phyloP scores from a whole-genome alignment of 1,140 invertebrate genomes.

The Anthonomus grandis region DNA sequence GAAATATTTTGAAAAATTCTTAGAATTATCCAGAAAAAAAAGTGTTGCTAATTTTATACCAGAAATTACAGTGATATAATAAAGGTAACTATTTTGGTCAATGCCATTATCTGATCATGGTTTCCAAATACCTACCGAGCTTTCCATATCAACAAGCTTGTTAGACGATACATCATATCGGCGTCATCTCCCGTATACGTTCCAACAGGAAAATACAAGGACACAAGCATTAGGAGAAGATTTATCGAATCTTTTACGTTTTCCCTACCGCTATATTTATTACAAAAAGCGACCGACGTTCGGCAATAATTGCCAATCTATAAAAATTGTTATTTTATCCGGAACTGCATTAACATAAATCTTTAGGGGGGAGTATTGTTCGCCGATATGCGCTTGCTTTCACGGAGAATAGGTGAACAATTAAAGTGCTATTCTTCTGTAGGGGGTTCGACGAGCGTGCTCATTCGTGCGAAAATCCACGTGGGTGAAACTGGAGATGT shows the following conservation, averaged over 20 bases:
- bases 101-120: no score
- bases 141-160: no score
- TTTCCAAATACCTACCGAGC: no score
- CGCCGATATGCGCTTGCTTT: constrained; percentile 9
- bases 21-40: no score
- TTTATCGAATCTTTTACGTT: constrained; percentile 6
- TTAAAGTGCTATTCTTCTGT: constrained; percentile 38
- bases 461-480: constrained; percentile 25
- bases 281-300: constrained; percentile 24
- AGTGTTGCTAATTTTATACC: no score
- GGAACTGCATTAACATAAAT: constrained; percentile 32
- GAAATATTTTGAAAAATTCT: no score
- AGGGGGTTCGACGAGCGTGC: constrained; percentile 35
- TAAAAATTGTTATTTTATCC: constrained; percentile 34
- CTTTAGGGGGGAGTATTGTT: constrained; percentile 25
- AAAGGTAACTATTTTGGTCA: no score
- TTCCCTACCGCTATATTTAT: constrained; percentile 18
- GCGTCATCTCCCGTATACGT: no score
- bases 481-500: constrained; percentile 11
- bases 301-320: constrained; percentile 24
- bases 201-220: constrained; percentile 4
- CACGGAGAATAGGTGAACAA: constrained; percentile 40
- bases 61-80: no score
- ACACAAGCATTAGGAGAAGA: constrained; percentile 14
- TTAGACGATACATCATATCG: no score